Evolutionary conservation across 64 coral and sea anemone genomes (phyloP), one percentile per base, ranked within the genome.

Genomic region (Cladopsammia gracilis): DNA sequence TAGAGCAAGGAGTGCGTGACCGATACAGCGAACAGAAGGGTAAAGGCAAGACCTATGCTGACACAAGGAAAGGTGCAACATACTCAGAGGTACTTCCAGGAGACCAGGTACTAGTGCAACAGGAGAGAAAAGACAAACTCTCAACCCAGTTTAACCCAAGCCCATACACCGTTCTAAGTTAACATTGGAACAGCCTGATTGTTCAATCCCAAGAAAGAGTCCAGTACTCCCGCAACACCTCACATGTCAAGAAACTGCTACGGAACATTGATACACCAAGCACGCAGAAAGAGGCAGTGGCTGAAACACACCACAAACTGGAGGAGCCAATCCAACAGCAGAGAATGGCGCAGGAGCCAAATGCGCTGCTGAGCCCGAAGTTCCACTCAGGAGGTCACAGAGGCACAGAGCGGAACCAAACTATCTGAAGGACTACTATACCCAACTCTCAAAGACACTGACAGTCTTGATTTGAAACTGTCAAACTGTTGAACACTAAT

Each of bases 11-110:
- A 87, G 48, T 73, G 24, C 85, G 51, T 57, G 66, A 87, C 14
- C 49, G 70, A 25, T 66, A 87, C 47, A 57, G 9, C 10, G 85
- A 87, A 73, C 85, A 87, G 68, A 87, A 87, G 85, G 58, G 52
- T 26, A 84, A 84, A 54, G 48, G 64, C 52, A 87, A n/a, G n/a
- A n/a, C n/a, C n/a, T n/a, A n/a, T n/a, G n/a, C n/a, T n/a, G n/a
- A n/a, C n/a, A n/a, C n/a, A n/a, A n/a, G n/a, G n/a, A n/a, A n/a
- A n/a, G n/a, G n/a, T n/a, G n/a, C n/a, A n/a, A n/a, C n/a, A n/a
- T n/a, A n/a, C n/a, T n/a, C n/a, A n/a, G n/a, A n/a, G n/a, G n/a
- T n/a, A n/a, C n/a, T n/a, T n/a, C n/a, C 81, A 3, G 61, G 81
- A 45, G 60, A 85, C 22, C 34, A 85, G 22, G 81, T 85, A 10